These are phyloP conservation scores for Euthynnus affinis DNA, from an alignment of 2,797 vertebrate species.

Conservation along the genomic window DNA sequence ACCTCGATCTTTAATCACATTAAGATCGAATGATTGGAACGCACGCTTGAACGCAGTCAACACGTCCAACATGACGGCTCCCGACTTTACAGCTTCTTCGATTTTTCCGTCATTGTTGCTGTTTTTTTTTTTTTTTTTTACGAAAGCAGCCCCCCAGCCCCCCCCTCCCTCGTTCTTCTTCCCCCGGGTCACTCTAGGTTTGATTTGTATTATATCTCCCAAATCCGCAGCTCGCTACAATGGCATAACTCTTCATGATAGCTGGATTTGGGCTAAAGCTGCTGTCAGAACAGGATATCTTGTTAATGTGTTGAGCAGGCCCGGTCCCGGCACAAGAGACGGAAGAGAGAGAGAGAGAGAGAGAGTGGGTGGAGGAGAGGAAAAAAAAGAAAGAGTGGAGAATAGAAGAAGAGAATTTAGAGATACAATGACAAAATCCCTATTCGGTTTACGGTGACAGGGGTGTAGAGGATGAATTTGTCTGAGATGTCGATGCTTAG, in stretches of 20 bases:
- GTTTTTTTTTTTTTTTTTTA: constrained; percentile 62
- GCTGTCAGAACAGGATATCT: constrained; percentile 78
- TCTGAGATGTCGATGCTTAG: constrained; percentile 51
- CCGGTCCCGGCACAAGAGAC: constrained; percentile 30
- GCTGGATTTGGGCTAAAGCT: constrained; percentile 78
- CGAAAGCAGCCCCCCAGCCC: constrained; percentile 8
- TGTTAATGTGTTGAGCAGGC: constrained; percentile 78
- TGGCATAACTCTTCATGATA: constrained; percentile 81
- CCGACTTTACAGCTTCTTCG: constrained; percentile 24
- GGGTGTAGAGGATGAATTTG: constrained; percentile 46
- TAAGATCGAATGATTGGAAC: constrained; percentile 36
- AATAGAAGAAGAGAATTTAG: background rate
- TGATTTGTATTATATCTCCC: constrained; percentile 72
- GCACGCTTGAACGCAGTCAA: constrained; percentile 19
- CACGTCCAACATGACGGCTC: background rate
- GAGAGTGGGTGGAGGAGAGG: constrained; percentile 5
- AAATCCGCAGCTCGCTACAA: constrained; percentile 63
- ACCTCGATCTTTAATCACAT: constrained; percentile 47
- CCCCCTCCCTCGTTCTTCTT: no score
- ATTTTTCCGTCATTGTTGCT: constrained; percentile 54
- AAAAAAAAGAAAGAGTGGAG: background rate
- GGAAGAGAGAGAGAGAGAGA: constrained; percentile 3
- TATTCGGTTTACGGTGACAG: constrained; percentile 41
- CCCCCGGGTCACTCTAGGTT: constrained; percentile 64
- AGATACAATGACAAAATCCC: constrained; percentile 19